Conservation (phyloP, 2,888 invertebrate genomes). For the Deroplatys truncata region DNA sequence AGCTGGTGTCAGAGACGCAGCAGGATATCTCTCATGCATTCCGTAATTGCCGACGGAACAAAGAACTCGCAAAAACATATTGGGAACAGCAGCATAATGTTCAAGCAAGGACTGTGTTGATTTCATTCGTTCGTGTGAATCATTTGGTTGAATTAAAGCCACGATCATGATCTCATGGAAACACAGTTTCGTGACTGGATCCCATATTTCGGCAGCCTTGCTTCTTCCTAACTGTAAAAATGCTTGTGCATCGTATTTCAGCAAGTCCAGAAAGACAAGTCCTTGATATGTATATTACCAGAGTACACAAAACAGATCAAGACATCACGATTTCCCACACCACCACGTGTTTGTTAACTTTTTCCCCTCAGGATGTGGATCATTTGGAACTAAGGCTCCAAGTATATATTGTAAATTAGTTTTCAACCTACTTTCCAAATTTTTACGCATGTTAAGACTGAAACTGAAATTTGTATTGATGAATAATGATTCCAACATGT, state of each 20-base stretch:
- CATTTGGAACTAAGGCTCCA: not conserved
- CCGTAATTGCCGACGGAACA: not conserved
- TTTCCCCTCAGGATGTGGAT: not conserved
- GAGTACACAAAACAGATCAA: not conserved
- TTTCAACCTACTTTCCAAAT: not conserved
- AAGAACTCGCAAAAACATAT: not conserved
- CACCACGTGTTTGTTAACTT: not conserved
- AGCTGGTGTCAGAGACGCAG: no score
- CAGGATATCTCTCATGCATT: not conserved
- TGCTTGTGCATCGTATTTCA: not conserved
- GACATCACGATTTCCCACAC: not conserved
- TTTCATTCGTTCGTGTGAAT: not conserved
- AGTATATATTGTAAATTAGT: not conserved
- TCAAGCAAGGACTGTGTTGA: not conserved
- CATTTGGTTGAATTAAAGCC: not conserved
- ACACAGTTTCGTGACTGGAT: not conserved
- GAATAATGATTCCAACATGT: no score
- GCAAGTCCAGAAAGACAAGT: not conserved
- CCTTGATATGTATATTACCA: not conserved
- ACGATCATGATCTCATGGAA: not conserved
- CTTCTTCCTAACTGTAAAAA: not conserved
- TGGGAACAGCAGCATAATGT: not conserved
- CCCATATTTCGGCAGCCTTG: not conserved
- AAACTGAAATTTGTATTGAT: no score
- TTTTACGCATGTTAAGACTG: no score